Conservation (phyloP, 2,797 vertebrate genomes). For the Tenualosa ilisha region DNA sequence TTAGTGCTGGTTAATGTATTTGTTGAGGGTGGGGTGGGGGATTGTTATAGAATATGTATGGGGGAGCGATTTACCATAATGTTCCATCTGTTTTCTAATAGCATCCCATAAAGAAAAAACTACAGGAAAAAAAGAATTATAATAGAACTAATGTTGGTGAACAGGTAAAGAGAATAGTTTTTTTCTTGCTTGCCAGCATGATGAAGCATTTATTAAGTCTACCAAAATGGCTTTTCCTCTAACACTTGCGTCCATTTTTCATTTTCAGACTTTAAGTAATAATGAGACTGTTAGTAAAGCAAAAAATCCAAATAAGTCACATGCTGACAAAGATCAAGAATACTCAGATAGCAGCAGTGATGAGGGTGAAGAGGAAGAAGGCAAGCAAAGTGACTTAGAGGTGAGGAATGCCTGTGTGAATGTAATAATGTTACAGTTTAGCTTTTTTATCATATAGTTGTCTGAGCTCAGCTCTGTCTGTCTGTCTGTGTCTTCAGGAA, state of each 20-base stretch:
- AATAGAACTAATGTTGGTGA: not conserved
- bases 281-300: not conserved
- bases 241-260: not conserved
- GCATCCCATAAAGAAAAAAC: not conserved
- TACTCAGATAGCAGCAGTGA: conserved; percentile 37
- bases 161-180: conserved; percentile 3
- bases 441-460: no score
- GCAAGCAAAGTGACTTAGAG: not conserved
- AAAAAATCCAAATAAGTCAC: not conserved
- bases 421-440: no score
- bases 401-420: not conserved
- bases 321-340: conserved; percentile 33
- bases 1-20: no score
- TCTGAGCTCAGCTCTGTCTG: no score
- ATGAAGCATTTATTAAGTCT: not conserved
- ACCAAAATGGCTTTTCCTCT: not conserved
- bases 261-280: not conserved
- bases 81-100: not conserved
- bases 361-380: not conserved
- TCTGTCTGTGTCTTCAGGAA: conserved; percentile 49
- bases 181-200: conserved; percentile 1
- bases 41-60: no score
- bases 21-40: no score
- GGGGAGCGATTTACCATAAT: no score
- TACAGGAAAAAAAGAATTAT: not conserved